Evolutionary conservation across 2,888 invertebrate genomes (phyloP).

Genomic region (Cheiracanthium punctorium): DNA sequence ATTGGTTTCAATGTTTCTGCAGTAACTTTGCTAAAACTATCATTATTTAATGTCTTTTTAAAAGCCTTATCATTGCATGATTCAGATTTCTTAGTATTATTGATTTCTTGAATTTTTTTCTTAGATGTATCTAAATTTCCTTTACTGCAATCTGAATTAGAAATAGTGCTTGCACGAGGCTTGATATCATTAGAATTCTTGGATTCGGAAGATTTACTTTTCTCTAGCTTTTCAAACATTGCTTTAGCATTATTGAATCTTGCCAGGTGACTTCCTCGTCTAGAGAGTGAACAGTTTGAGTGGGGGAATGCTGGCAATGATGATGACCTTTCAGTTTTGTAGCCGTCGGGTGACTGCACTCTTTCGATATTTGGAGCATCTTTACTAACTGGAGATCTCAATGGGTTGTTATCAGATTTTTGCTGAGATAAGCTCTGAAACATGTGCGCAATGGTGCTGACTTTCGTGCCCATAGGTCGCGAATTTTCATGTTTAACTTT

Average conservation of each 20-base stretch:
- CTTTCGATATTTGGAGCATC: conserved; percentile 40
- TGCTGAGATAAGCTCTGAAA: conserved; percentile 72
- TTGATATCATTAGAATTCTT: conserved; percentile 45
- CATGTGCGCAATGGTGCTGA: conserved; percentile 73
- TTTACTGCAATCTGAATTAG: conserved; percentile 30
- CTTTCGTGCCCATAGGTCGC: conserved; percentile 72
- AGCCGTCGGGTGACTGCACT: conserved; percentile 47
- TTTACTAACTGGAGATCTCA: conserved; percentile 56
- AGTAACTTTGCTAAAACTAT: conserved; percentile 33
- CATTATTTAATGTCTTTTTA: conserved; percentile 10
- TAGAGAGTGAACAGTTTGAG: conserved; percentile 65
- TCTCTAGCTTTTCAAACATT: conserved; percentile 89
- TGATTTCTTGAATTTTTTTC: background rate
- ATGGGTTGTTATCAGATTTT: conserved; percentile 42
- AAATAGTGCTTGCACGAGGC: conserved; percentile 28
- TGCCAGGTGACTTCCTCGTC: conserved; percentile 72
- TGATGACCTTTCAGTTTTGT: conserved; percentile 55
- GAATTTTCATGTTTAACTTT: conserved; percentile 46
- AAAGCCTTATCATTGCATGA: conserved; percentile 3
- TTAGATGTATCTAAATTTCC: background rate
- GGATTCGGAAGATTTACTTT: conserved; percentile 43
- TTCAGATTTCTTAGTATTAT: background rate
- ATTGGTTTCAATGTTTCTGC: conserved; percentile 16
- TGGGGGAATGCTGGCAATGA: conserved; percentile 51
- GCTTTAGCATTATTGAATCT: conserved; percentile 87